Evolutionary conservation across 2,888 invertebrate genomes (phyloP).

Genomic region (Oxytorus armatus): DNA sequence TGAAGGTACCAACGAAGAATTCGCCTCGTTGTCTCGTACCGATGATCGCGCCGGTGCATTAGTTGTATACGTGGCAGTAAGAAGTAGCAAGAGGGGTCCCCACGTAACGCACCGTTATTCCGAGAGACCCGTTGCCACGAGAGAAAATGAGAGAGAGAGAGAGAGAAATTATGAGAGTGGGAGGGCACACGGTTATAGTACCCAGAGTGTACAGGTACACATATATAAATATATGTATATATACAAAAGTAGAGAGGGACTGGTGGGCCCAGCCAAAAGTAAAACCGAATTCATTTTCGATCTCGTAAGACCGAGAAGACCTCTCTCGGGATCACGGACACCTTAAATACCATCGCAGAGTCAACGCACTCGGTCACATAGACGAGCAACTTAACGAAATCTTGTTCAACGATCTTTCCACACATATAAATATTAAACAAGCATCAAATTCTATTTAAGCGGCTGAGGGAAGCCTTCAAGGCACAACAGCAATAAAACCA

Average conservation of each 20-base stretch:
- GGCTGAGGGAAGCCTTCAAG: background rate
- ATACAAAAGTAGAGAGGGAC: slow-evolving; percentile 26
- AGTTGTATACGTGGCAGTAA: slow-evolving; percentile 54
- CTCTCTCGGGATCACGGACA: slow-evolving; percentile 33
- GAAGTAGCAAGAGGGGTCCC: slow-evolving; percentile 51
- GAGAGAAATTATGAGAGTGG: slow-evolving; percentile 48
- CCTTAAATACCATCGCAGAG: slow-evolving; percentile 30
- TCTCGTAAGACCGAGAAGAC: slow-evolving; percentile 70
- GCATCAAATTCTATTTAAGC: too few relatives aligned
- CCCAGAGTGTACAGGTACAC: slow-evolving; percentile 37
- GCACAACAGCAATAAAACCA: background rate
- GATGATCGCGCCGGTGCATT: slow-evolving; percentile 41
- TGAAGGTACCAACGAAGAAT: slow-evolving; percentile 26
- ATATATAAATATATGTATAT: background rate
- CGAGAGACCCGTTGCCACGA: slow-evolving; percentile 62
- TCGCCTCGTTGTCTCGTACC: slow-evolving; percentile 36
- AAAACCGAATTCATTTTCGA: slow-evolving; percentile 83
- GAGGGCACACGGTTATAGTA: slow-evolving; percentile 50
- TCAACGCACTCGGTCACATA: slow-evolving; percentile 42
- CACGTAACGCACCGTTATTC: slow-evolving; percentile 77
- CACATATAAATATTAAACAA: slow-evolving; percentile 8
- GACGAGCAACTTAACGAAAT: slow-evolving; percentile 39
- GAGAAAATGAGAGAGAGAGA: slow-evolving; percentile 31
- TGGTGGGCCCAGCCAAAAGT: slow-evolving; percentile 77
- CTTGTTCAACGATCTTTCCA: slow-evolving; percentile 48